Evolutionary conservation across 2,113 vertebrate genomes (phyloP).

Genomic region (Sterna hirundo): DNA sequence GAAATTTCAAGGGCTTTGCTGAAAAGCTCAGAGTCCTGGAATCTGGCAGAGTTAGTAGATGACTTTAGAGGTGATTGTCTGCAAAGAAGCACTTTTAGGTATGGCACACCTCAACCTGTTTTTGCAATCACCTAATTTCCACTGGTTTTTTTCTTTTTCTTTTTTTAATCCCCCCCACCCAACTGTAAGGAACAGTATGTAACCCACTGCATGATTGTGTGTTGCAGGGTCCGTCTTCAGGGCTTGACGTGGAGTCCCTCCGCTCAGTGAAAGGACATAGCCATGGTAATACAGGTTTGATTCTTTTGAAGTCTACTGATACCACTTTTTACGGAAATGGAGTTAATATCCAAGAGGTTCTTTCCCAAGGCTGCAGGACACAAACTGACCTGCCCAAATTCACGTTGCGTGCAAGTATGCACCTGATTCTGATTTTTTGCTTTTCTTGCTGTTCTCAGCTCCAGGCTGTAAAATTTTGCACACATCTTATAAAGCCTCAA

Average conservation of each 20-base stretch:
- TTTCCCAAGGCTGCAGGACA: neutral
- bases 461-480: neutral
- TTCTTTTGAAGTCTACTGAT: neutral
- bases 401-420: neutral
- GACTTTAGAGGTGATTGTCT: neutral
- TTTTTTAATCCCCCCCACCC: neutral
- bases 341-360: neutral
- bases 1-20: neutral
- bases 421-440: neutral
- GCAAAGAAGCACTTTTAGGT: neutral
- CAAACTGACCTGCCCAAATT: neutral
- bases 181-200: neutral
- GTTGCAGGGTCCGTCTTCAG: neutral
- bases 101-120: rapidly evolving
- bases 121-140: neutral
- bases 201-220: neutral
- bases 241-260: neutral
- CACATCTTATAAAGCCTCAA: neutral
- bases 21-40: neutral
- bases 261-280: neutral
- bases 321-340: neutral
- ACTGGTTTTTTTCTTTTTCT: neutral
- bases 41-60: neutral
- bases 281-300: slow-evolving; percentile 56
- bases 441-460: neutral